A percentile compares a stretch with the other conserved stretches of the same genome.
phyloP scores from a whole-genome alignment of 2,797 vertebrate species.

The Gymnopithys bicolor region DNA sequence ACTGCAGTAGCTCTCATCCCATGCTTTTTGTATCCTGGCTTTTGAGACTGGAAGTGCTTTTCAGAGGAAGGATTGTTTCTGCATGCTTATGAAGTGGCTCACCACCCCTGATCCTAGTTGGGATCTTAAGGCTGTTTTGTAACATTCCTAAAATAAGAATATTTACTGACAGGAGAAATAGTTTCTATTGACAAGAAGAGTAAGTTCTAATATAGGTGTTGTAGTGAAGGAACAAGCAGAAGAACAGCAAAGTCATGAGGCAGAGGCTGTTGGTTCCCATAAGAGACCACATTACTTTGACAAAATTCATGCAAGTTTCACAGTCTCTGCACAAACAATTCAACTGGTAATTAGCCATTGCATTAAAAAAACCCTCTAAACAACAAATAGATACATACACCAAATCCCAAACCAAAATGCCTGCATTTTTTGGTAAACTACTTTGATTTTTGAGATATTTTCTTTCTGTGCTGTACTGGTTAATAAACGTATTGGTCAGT shows the following conservation, averaged over 20 bases:
- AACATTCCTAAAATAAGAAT: not conserved
- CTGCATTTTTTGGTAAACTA: fast-evolving
- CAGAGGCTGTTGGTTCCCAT: not conserved
- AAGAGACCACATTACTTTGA: not conserved
- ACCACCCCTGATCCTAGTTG: not conserved
- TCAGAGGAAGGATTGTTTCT: not conserved
- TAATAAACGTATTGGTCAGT: not conserved
- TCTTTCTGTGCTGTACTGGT: not conserved
- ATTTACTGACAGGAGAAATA: not conserved
- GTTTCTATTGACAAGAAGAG: not conserved
- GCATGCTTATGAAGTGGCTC: not conserved
- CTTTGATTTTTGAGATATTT: not conserved
- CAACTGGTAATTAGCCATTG: not conserved
- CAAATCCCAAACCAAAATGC: not conserved
- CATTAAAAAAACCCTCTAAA: not conserved
- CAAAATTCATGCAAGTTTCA: not conserved
- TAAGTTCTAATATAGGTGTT: not conserved
- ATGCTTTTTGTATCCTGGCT: not conserved
- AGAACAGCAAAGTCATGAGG: not conserved
- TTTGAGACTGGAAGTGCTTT: not conserved
- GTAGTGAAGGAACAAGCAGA: not conserved
- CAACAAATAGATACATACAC: too few relatives aligned
- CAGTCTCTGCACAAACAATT: not conserved
- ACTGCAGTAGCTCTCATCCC: not conserved
- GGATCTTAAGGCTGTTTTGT: not conserved